Conservation (phyloP, 2,888 invertebrate genomes). For the Synanthedon andrenaeformis region DNA sequence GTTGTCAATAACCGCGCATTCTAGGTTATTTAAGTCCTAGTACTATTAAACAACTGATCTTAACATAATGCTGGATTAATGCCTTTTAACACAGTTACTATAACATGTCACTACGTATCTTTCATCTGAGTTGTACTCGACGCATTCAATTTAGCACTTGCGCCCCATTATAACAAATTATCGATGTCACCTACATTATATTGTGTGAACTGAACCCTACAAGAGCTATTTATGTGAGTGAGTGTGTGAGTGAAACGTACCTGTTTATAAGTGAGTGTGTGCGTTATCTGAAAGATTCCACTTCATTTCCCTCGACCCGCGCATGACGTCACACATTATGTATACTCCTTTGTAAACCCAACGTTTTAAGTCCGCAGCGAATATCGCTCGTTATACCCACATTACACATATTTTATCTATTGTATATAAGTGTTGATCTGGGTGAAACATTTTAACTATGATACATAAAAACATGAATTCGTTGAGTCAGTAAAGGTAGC, state of each 20-base stretch:
- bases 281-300: constrained; percentile 68
- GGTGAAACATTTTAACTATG: too few species aligned
- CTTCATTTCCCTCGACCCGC: constrained; percentile 66
- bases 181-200: constrained; percentile 62
- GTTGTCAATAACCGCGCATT: too few species aligned
- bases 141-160: constrained; percentile 56
- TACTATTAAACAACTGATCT: too few species aligned
- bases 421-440: too few species aligned
- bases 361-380: neutral
- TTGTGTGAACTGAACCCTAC: constrained; percentile 47
- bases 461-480: too few species aligned
- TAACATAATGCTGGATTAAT: too few species aligned
- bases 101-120: constrained; percentile 28
- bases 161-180: constrained; percentile 60
- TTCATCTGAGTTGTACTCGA: constrained; percentile 21
- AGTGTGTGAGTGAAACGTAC: constrained; percentile 11
- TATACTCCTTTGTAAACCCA: constrained; percentile 8
- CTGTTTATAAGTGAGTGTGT: constrained; percentile 33
- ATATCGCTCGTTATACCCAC: too few species aligned
- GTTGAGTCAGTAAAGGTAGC: too few species aligned
- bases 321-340: constrained; percentile 52
- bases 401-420: too few species aligned
- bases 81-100: constrained; percentile 1
- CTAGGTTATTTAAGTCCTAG: neutral
- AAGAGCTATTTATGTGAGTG: constrained; percentile 18